Percentiles rank a stretch among this genome's conserved stretches.
These are phyloP conservation scores for Strix aluco DNA, from an alignment of 2,113 vertebrate genomes.

Conservation along the genomic window DNA sequence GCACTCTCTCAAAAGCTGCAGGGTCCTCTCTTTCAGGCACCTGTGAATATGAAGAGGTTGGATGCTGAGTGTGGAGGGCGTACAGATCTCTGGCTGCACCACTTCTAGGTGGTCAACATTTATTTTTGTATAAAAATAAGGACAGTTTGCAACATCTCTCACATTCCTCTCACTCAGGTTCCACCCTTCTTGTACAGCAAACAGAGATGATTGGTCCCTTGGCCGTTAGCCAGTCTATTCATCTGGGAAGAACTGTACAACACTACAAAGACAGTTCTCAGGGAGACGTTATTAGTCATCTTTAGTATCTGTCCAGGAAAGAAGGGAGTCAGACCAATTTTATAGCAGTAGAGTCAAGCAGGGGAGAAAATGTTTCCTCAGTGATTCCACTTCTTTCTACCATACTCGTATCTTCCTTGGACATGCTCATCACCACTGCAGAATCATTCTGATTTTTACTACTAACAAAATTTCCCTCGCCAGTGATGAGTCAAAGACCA, in stretches of 20 bases:
- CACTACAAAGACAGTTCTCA: background rate
- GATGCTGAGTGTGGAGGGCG: background rate
- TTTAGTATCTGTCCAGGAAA: background rate
- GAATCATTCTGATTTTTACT: background rate
- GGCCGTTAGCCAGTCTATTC: background rate
- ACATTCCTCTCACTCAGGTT: background rate
- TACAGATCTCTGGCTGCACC: background rate
- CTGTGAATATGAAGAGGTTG: background rate
- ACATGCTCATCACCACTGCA: background rate
- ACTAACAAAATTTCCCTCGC: background rate
- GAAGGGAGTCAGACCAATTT: background rate
- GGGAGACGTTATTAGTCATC: background rate
- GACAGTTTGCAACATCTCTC: background rate
- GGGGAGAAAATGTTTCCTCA: background rate
- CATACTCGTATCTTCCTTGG: background rate
- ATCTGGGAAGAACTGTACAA: background rate
- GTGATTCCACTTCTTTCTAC: background rate
- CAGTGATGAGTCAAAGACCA: background rate
- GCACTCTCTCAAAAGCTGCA: background rate
- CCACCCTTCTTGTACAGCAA: background rate
- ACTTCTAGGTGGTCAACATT: background rate
- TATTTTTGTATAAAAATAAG: background rate
- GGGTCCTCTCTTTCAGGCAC: background rate
- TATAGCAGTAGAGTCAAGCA: background rate
- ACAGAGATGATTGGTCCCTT: accelerated